A percentile compares a stretch with the other conserved stretches of the same genome.
Conservation (phyloP, 2,888 invertebrate species). For the Ormyrus rosae region DNA sequence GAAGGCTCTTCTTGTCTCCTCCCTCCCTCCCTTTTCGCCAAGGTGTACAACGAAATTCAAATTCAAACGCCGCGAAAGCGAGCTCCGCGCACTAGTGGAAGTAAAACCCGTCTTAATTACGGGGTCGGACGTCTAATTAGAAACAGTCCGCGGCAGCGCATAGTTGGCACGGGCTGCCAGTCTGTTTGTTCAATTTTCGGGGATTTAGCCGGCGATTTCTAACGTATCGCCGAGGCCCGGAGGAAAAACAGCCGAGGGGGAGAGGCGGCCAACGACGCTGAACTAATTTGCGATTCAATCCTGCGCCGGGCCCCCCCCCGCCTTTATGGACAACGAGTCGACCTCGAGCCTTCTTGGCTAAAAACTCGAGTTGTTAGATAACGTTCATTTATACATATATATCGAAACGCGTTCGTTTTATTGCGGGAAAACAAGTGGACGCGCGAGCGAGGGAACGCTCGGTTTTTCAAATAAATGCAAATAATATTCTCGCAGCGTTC, state of each 20-base stretch:
- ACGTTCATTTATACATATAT: no score
- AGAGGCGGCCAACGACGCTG: constrained; percentile 22
- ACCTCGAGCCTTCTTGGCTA: no score
- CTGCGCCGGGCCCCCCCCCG: background rate
- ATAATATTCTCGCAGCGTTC: no score
- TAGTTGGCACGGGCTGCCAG: constrained; percentile 56
- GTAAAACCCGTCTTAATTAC: constrained; percentile 65
- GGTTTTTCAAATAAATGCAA: no score
- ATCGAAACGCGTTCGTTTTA: no score
- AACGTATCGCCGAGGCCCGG: constrained; percentile 47
- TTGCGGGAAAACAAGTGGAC: no score
- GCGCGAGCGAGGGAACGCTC: no score
- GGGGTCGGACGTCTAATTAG: constrained; percentile 65
- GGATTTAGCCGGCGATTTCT: constrained; percentile 58
- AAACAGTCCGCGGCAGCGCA: constrained; percentile 60
- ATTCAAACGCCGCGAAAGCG: constrained; percentile 47
- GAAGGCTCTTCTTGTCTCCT: constrained; percentile 3
- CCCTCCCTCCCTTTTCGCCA: background rate
- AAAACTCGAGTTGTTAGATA: no score
- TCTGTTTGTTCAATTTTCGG: constrained; percentile 61
- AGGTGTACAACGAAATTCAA: constrained; percentile 44
- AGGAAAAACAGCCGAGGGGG: constrained; percentile 20
- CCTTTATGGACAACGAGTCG: background rate
- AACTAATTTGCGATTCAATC: constrained; percentile 51
- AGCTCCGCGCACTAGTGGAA: constrained; percentile 55